Conservation (phyloP, 2,113 vertebrate species). For the Lontra canadensis region DNA sequence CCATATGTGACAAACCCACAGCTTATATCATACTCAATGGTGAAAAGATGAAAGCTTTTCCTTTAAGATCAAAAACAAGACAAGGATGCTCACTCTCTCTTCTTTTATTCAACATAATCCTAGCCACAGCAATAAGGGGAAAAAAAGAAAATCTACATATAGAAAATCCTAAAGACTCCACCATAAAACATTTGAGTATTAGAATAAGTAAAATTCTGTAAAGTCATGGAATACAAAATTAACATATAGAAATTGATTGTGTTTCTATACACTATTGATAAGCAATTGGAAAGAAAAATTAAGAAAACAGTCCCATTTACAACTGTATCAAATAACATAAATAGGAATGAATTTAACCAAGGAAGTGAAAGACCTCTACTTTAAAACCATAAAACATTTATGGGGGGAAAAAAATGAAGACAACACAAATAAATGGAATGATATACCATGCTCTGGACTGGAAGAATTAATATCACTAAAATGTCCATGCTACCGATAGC, state of each 20-base stretch:
- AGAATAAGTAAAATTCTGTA: not conserved
- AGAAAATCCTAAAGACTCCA: not conserved
- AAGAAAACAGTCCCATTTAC: not conserved
- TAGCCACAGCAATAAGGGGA: not conserved
- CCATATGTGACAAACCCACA: not conserved
- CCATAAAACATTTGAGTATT: not conserved
- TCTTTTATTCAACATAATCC: not conserved
- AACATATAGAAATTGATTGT: not conserved
- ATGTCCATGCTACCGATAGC: not conserved
- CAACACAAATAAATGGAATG: not conserved
- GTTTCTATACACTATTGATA: not conserved
- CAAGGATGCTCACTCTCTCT: not conserved
- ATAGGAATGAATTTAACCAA: not conserved
- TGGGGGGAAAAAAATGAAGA: not conserved
- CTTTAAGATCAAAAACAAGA: not conserved
- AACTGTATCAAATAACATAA: not conserved
- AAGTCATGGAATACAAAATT: not conserved
- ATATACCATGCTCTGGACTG: not conserved
- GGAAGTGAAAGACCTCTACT: not conserved
- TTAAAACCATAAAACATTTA: not conserved
- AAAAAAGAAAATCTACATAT: not conserved
- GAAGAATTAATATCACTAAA: not conserved
- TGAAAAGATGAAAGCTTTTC: not conserved
- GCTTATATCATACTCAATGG: not conserved
- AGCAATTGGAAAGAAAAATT: not conserved